These are phyloP conservation scores for Drosophila malerkotliana DNA, from an alignment of 1,140 invertebrate genomes.

Conservation along the genomic window DNA sequence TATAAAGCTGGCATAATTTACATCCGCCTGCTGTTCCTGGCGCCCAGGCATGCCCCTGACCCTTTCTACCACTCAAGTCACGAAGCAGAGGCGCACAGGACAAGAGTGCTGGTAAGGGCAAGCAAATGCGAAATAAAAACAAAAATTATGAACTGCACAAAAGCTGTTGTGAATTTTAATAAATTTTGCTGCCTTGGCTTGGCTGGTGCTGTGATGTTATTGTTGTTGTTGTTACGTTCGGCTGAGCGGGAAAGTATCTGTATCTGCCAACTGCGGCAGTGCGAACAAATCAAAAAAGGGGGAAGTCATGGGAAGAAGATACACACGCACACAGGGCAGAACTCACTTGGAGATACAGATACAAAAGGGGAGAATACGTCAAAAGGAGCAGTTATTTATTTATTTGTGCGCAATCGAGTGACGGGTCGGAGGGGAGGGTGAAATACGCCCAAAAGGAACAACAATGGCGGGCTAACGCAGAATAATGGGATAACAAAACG, in stretches of 20 bases:
- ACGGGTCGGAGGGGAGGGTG: not conserved
- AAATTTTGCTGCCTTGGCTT: slow-evolving; percentile 56
- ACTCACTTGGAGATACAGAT: slow-evolving; percentile 7
- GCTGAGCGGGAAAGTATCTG: slow-evolving; percentile 29
- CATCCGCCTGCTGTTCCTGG: slow-evolving; percentile 7
- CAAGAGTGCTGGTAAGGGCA: slow-evolving; percentile 35
- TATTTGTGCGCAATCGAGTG: slow-evolving; percentile 70
- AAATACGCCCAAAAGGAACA: slow-evolving; percentile 28
- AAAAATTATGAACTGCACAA: slow-evolving; percentile 82
- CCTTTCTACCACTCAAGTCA: slow-evolving; percentile 39
- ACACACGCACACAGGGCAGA: slow-evolving; percentile 23
- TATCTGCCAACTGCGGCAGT: slow-evolving; percentile 58
- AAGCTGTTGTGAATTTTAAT: slow-evolving; percentile 83
- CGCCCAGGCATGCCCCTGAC: not conserved
- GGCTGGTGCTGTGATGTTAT: slow-evolving; percentile 5
- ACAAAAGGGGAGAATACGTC: slow-evolving; percentile 67
- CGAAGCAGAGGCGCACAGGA: slow-evolving; percentile 26
- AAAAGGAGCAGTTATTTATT: slow-evolving; percentile 83
- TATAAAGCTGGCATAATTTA: slow-evolving; percentile 38
- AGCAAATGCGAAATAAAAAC: slow-evolving; percentile 79
- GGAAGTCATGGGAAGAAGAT: slow-evolving; percentile 44
- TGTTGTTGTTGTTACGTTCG: slow-evolving; percentile 18
- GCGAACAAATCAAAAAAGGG: slow-evolving; percentile 77
- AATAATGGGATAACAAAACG: slow-evolving; percentile 84
- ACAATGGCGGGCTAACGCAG: slow-evolving; percentile 80